These are phyloP conservation scores for Tachysurus vachellii DNA, from an alignment of 2,113 vertebrate species.

Conservation along the genomic window DNA sequence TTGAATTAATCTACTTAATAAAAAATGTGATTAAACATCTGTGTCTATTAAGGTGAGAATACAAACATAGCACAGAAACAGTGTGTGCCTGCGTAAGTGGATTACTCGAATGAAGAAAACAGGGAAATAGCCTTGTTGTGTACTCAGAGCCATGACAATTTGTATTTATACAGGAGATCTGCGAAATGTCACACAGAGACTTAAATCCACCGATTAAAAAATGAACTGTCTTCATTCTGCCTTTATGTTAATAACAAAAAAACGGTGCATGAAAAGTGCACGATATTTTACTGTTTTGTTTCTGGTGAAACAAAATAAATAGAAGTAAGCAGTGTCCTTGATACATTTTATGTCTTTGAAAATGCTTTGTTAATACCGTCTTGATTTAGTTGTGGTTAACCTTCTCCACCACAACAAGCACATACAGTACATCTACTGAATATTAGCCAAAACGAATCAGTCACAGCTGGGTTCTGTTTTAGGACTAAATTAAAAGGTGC, in stretches of 20 bases:
- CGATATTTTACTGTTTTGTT: neutral
- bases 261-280: neutral
- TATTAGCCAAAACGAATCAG: slow-evolving; percentile 20
- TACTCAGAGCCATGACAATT: slow-evolving; percentile 4
- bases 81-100: slow-evolving; percentile 16
- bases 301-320: neutral
- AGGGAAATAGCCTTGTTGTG: slow-evolving; percentile 8
- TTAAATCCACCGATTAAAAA: neutral
- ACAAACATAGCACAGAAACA: slow-evolving; percentile 32
- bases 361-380: slow-evolving; percentile 25
- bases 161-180: neutral
- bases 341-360: neutral
- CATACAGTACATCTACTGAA: slow-evolving; percentile 14
- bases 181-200: neutral
- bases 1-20: neutral
- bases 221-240: neutral
- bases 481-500: slow-evolving; percentile 27
- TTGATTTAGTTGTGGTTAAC: slow-evolving; percentile 44
- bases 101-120: slow-evolving; percentile 40
- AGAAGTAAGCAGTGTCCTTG: neutral
- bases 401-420: slow-evolving; percentile 30
- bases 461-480: slow-evolving; percentile 30
- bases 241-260: neutral
- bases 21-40: neutral
- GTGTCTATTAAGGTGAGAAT: neutral